Conservation (phyloP, 2,797 vertebrate genomes). For the Tolypeutes matacus region DNA sequence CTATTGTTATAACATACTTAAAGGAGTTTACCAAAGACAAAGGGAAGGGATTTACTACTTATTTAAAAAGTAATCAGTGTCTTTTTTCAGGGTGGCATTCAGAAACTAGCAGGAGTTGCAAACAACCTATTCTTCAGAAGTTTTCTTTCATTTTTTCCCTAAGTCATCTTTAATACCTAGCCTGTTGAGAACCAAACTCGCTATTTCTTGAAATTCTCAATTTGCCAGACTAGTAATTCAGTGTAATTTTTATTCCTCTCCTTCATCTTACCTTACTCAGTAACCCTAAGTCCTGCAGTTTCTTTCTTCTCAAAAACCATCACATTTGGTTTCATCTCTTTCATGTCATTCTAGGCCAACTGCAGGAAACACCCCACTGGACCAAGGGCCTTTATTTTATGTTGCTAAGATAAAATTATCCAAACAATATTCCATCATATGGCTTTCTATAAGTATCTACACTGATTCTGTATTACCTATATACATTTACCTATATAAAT, state of each 20-base stretch:
- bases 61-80: not conserved
- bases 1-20: conserved; percentile 40
- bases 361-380: not conserved
- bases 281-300: not conserved
- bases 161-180: not conserved
- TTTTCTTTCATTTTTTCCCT: not conserved
- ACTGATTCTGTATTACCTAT: not conserved
- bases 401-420: conserved; percentile 33
- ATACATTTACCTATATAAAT: conserved; percentile 25
- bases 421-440: not conserved
- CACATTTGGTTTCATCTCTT: not conserved
- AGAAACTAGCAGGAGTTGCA: not conserved
- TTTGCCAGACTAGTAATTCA: not conserved
- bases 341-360: not conserved
- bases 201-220: conserved; percentile 53
- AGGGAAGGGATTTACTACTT: conserved; percentile 57
- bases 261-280: not conserved
- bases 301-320: not conserved
- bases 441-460: conserved; percentile 16
- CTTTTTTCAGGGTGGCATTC: conserved; percentile 47
- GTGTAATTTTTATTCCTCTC: conserved; percentile 4
- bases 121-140: not conserved
- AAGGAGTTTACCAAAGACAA: conserved; percentile 65
- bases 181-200: conserved; percentile 23
- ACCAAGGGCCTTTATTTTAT: conserved; percentile 44